These are phyloP conservation scores for Anableps anableps DNA, from an alignment of 2,797 vertebrate species.

Conservation along the genomic window DNA sequence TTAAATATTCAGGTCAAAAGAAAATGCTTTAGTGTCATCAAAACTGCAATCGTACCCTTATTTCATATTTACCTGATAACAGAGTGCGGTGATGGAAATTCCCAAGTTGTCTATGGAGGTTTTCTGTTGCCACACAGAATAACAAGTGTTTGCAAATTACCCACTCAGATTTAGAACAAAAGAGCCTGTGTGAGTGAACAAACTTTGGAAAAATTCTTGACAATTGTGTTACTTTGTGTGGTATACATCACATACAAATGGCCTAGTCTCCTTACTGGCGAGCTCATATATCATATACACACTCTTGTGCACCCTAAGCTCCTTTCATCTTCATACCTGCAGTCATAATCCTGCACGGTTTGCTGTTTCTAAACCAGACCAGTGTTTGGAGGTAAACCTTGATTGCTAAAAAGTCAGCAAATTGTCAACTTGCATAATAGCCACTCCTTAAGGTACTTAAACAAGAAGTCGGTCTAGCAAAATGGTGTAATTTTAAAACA, in stretches of 20 bases:
- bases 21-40: not conserved
- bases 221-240: constrained; percentile 34
- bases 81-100: constrained; percentile 47
- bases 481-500: not conserved
- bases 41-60: not conserved
- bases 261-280: constrained; percentile 23
- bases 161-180: constrained; percentile 43
- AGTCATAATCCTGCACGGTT: constrained; percentile 46
- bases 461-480: constrained; percentile 17
- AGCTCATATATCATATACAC: constrained; percentile 47
- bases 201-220: constrained; percentile 34
- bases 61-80: not conserved
- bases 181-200: constrained; percentile 32
- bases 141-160: constrained; percentile 43
- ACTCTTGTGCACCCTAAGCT: constrained; percentile 6
- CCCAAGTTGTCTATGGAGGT: constrained; percentile 32
- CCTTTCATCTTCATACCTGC: constrained; percentile 54
- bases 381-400: constrained; percentile 21
- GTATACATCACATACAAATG: constrained; percentile 23
- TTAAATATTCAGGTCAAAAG: not conserved
- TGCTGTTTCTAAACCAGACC: constrained; percentile 37
- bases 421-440: constrained; percentile 18
- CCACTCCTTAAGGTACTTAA: constrained; percentile 7
- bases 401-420: not conserved
- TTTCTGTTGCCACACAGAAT: constrained; percentile 34